Percentiles rank a stretch among this genome's conserved stretches.
Evolutionary conservation across 2,888 invertebrate genomes (phyloP).

Genomic region (Drosophila maculinotata): DNA sequence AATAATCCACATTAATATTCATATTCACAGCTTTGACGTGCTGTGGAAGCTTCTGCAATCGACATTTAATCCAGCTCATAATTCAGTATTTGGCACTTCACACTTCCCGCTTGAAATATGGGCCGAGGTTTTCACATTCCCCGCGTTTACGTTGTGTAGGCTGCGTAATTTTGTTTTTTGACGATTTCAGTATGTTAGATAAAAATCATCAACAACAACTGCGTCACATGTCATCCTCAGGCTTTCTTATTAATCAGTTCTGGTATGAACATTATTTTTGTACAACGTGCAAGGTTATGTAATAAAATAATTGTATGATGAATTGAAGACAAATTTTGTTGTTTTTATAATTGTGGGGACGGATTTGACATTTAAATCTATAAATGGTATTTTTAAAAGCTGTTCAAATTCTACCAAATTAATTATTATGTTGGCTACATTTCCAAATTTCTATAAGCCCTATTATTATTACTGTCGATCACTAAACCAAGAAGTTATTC

Average conservation of each 20-base stretch:
- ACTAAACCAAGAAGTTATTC: no score
- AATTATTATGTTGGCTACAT: no score
- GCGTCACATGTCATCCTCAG: constrained; percentile 37
- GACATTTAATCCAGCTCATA: constrained; percentile 60
- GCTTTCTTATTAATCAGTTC: constrained; percentile 10
- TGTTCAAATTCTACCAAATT: no score
- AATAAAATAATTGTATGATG: no score
- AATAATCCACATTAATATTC: constrained; percentile 55
- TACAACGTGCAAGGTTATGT: neutral
- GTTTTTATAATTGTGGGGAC: no score
- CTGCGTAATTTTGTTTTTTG: neutral
- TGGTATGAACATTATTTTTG: neutral
- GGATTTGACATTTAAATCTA: no score
- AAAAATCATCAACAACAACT: constrained; percentile 10
- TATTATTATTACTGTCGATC: no score
- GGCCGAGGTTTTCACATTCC: constrained; percentile 7
- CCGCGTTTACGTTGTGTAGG: neutral
- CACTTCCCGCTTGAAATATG: constrained; percentile 39
- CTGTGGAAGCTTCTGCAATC: constrained; percentile 32
- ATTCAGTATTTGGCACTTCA: constrained; percentile 44
- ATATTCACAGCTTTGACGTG: constrained; percentile 14
- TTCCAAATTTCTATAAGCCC: no score
- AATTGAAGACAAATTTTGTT: no score
- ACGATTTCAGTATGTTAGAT: constrained; percentile 13
- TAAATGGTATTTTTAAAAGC: no score